A percentile compares a stretch with the other conserved stretches of the same genome.
phyloP scores from a whole-genome alignment of 1,140 invertebrate species.

The Platorchestia sp. region DNA sequence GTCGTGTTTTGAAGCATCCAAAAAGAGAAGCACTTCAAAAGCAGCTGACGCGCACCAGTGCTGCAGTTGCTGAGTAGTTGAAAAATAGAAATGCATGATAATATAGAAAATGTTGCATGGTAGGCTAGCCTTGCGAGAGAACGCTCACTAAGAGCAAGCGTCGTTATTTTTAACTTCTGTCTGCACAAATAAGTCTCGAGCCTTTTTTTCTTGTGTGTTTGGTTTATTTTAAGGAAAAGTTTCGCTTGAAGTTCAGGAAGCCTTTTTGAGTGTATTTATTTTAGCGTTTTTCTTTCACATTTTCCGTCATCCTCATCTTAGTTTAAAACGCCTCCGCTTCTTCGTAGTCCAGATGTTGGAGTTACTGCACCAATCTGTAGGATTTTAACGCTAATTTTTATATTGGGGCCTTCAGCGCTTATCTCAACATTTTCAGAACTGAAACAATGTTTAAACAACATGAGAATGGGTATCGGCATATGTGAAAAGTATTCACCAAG shows the following conservation, averaged over 20 bases:
- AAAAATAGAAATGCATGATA: too few species aligned
- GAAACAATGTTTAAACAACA: neutral
- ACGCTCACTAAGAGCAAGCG: neutral
- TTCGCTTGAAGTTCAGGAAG: neutral
- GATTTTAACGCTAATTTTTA: neutral
- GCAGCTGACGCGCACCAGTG: neutral
- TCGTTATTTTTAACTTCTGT: neutral
- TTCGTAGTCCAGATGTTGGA: neutral
- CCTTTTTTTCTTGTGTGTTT: neutral
- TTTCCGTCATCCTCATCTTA: neutral
- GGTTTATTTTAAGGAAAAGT: neutral
- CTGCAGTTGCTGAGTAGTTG: too few species aligned
- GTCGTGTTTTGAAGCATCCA: neutral
- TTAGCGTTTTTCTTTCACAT: neutral
- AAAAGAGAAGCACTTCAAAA: neutral
- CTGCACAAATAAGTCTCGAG: neutral
- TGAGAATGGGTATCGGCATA: too few species aligned
- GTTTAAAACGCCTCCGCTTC: neutral
- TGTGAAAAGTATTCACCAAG: too few species aligned
- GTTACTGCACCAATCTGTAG: neutral
- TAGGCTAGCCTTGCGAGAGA: neutral
- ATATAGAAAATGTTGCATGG: too few species aligned
- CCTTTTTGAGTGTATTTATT: neutral
- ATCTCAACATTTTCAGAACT: neutral
- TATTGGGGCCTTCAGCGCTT: neutral